phyloP scores from a whole-genome alignment of 2,113 vertebrate species.

The Gallinago paraguaiae region DNA sequence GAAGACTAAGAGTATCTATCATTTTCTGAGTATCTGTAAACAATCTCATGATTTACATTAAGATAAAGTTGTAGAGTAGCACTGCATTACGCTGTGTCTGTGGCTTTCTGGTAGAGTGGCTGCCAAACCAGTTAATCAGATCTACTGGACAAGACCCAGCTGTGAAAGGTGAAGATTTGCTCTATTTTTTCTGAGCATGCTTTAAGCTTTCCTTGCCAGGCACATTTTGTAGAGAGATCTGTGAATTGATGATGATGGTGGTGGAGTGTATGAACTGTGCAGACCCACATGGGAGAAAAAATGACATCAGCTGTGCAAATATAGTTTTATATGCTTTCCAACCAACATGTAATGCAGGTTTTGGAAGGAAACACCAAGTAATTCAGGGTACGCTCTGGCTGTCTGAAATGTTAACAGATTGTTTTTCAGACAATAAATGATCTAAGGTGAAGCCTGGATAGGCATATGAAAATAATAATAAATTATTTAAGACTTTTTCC shows the following conservation, averaged over 20 bases:
- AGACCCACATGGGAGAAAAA: neutral
- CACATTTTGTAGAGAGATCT: neutral
- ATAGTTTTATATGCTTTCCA: neutral
- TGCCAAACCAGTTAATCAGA: conserved; percentile 28
- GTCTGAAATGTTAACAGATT: neutral
- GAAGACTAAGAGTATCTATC: neutral
- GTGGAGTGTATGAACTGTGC: neutral
- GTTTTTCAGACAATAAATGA: neutral
- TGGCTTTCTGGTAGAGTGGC: neutral
- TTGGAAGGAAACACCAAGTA: neutral
- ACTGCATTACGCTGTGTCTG: neutral
- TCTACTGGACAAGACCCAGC: neutral
- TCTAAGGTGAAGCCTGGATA: neutral
- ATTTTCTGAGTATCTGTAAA: neutral
- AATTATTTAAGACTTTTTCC: neutral
- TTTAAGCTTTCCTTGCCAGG: conserved; percentile 6
- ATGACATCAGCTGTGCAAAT: neutral
- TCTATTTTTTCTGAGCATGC: neutral
- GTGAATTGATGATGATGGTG: neutral
- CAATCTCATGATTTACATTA: neutral
- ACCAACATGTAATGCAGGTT: neutral
- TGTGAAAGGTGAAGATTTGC: conserved; percentile 24
- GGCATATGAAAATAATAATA: neutral
- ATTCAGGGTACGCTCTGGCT: neutral
- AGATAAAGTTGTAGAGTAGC: neutral